A percentile compares a stretch with the other conserved stretches of the same genome.
phyloP scores from a whole-genome alignment of 1,140 invertebrate species.

The Drosophila gunungcola region DNA sequence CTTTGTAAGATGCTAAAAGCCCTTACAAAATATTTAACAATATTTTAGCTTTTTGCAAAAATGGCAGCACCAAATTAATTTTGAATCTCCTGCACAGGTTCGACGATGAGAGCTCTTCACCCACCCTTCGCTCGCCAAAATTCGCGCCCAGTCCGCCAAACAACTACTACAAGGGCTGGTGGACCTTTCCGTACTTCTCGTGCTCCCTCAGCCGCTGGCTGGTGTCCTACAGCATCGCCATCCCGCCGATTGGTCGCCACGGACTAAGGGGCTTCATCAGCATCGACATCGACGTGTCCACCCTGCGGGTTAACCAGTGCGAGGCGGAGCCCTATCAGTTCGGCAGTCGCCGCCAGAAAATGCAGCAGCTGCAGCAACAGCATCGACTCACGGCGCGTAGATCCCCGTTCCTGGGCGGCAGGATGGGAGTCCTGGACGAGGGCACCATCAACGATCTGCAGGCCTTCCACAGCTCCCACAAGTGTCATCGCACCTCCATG shows the following conservation, averaged over 20 bases:
- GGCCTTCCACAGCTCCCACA: slow-evolving; percentile 92
- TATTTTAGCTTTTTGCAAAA: neutral
- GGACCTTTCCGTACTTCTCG: slow-evolving; percentile 92
- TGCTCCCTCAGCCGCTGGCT: slow-evolving; percentile 90
- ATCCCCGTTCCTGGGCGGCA: slow-evolving; percentile 21
- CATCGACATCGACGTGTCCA: slow-evolving; percentile 93
- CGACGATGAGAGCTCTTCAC: slow-evolving; percentile 85
- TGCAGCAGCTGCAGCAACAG: slow-evolving; percentile 40
- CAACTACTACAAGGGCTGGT: slow-evolving; percentile 90
- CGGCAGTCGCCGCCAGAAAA: slow-evolving; percentile 46
- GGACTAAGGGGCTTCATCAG: slow-evolving; percentile 91
- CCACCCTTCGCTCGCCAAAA: slow-evolving; percentile 88
- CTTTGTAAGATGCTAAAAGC: no score
- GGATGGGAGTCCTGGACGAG: slow-evolving; percentile 37
- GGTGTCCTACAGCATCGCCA: slow-evolving; percentile 91
- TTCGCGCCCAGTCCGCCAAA: slow-evolving; percentile 89
- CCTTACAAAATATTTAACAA: no score
- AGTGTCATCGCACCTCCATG: slow-evolving; percentile 92
- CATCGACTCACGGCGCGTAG: slow-evolving; percentile 8
- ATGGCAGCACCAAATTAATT: neutral
- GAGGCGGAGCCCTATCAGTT: slow-evolving; percentile 85
- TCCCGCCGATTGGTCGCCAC: slow-evolving; percentile 87
- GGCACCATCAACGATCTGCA: slow-evolving; percentile 86
- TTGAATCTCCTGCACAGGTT: slow-evolving; percentile 73
- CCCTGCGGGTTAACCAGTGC: slow-evolving; percentile 94